A percentile compares a stretch with the other conserved stretches of the same genome.
phyloP scores from a whole-genome alignment of 2,797 vertebrate species.

The Synanceia verrucosa region DNA sequence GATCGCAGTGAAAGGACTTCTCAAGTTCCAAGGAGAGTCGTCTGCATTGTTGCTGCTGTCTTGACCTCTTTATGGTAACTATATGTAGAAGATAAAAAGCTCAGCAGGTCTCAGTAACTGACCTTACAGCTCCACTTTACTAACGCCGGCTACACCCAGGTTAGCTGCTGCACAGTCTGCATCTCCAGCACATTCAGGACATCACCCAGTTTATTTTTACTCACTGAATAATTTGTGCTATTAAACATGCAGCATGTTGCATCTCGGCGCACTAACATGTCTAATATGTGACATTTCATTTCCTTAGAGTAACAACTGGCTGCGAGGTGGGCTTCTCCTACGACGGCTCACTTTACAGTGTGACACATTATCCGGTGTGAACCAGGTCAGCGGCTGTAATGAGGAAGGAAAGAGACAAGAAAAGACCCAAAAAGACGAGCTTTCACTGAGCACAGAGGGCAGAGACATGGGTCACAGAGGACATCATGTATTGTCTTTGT shows the following conservation, averaged over 20 bases:
- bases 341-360: slow-evolving; percentile 58
- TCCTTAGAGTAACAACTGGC: slow-evolving; percentile 65
- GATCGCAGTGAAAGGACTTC: slow-evolving; percentile 11
- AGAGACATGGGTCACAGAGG: background rate
- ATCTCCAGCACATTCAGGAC: background rate
- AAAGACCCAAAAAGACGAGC: slow-evolving; percentile 47
- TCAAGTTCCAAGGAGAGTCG: slow-evolving; percentile 23
- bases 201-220: background rate
- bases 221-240: slow-evolving; percentile 3
- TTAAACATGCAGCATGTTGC: slow-evolving; percentile 18
- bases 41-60: slow-evolving; percentile 29
- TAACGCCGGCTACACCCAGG: slow-evolving; percentile 12
- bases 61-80: slow-evolving; percentile 37
- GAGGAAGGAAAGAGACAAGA: slow-evolving; percentile 40
- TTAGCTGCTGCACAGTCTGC: background rate
- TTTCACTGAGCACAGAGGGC: slow-evolving; percentile 51
- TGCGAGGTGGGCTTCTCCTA: slow-evolving; percentile 35
- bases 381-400: slow-evolving; percentile 64
- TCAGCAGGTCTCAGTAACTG: slow-evolving; percentile 42
- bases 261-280: slow-evolving; percentile 56
- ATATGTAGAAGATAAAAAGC: slow-evolving; percentile 13
- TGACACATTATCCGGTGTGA: slow-evolving; percentile 74
- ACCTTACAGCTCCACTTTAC: slow-evolving; percentile 9
- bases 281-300: slow-evolving; percentile 73
- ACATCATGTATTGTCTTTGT: background rate